Evolutionary conservation across 1,140 invertebrate genomes (phyloP), one percentile per base, ranked within the genome.

Genomic region (Alviniconcha marisindica): DNA sequence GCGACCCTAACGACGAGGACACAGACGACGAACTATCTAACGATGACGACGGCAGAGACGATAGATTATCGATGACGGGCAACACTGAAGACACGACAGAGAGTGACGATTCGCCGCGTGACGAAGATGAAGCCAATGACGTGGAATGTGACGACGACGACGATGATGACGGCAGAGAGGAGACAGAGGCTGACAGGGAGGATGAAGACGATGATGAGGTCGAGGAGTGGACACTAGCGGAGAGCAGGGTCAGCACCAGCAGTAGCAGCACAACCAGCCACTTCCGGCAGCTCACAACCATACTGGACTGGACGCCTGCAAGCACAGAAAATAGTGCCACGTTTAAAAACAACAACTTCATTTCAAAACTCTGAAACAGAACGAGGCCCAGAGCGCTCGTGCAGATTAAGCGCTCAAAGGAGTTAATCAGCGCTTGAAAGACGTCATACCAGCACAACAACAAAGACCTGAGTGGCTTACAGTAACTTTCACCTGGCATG

Each of bases 271-370:
- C 10, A 31, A 63, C 42, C 40, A 63, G 48, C 56, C 44, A 73
- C 56, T 42, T 77, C 54, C 31, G 60, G 15, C 60, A 74, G 42
- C 42, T 44, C 54, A 83, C 73, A 42, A 83, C 56, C 71, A 77
- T 83, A 42, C 81, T 76, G 71, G 74, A 83, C 54, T 63, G 71
- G 44, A 42, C 71, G 48, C 81, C 66, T 76, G 54, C 33, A 40
- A n/a, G 18, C 44, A 48, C 7, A 48, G 44, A 48, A 48, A 48
- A 48, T 48, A 48, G 44, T 48, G 5, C 18, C 44, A n/a, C n/a
- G n/a, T n/a, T n/a, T n/a, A n/a, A n/a, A n/a, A n/a, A n/a, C n/a
- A n/a, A n/a, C n/a, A n/a, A n/a, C n/a, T n/a, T n/a, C n/a, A n/a
- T n/a, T n/a, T n/a, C n/a, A n/a, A n/a, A n/a, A n/a, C n/a, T n/a